Percentiles rank a stretch among this genome's conserved stretches.
Evolutionary conservation across 2,888 invertebrate species (phyloP).

Genomic region (Thumatha senex): DNA sequence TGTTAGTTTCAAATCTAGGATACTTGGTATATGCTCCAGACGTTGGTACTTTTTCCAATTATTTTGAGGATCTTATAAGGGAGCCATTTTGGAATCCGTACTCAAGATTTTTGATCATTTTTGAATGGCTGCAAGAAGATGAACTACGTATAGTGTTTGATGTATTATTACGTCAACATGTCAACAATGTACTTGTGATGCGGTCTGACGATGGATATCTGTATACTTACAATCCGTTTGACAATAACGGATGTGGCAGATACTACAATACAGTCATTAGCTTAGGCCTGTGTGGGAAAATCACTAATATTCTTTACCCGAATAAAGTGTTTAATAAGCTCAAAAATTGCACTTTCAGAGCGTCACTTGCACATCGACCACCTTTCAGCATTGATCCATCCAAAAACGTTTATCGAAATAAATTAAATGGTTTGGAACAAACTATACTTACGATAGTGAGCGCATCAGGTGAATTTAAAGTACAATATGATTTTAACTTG

Average conservation of each 20-base stretch:
- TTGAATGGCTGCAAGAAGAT: conserved; percentile 27
- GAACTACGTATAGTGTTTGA: conserved; percentile 46
- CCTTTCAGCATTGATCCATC: conserved; percentile 35
- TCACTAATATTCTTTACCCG: conserved; percentile 37
- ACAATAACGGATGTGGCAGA: conserved; percentile 58
- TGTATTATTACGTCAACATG: conserved; percentile 39
- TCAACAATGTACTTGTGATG: conserved; percentile 47
- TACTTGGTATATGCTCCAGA: conserved; percentile 10
- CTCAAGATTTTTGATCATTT: conserved; percentile 44
- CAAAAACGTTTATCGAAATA: conserved; percentile 1
- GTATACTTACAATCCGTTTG: conserved; percentile 61
- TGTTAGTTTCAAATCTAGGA: conserved; percentile 19
- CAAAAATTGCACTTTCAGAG: conserved; percentile 51
- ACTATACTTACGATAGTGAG: background rate
- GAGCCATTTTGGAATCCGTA: conserved; percentile 52
- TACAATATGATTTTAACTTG: background rate
- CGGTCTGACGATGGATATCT: conserved; percentile 39
- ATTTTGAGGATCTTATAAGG: conserved; percentile 23
- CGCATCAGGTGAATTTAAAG: conserved; percentile 4
- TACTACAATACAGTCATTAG: conserved; percentile 46
- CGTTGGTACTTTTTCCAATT: background rate
- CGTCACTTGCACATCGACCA: conserved; percentile 46
- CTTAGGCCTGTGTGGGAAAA: conserved; percentile 47
- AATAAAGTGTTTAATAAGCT: conserved; percentile 47
- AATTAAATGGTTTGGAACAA: conserved; percentile 8